Evolutionary conservation across 1,140 invertebrate genomes (phyloP), one percentile per base, ranked within the genome.

Genomic region (Chymomyza costata): DNA sequence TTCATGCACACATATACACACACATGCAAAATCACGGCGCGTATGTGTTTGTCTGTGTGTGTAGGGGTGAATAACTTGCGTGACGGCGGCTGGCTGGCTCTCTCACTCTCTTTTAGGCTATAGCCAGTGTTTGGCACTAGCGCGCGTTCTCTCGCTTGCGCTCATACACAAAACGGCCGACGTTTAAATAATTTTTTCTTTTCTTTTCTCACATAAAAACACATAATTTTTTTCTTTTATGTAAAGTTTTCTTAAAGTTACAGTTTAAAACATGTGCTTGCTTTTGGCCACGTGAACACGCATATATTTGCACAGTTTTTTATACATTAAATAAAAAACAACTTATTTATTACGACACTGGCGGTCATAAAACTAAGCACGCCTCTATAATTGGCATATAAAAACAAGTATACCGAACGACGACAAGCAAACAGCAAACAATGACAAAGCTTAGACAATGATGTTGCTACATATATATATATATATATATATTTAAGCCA

Each of bases 61-160:
- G 70, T 76, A 66, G 71, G 71, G 71, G 71, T 76, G 71, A 76
- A 76, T 76, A 76, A 76, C 71, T 76, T 76, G 53, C 71, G 71
- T 71, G 71, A 65, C 71, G 70, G 69, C 65, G 65, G 51, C 65
- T 70, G 59, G 47, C 43, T 69, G 45, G 37, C 70, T 76, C 69
- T 65, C 70, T 50, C 46, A 34, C 68, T 59, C 55, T 32, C 49
- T 61, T 49, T 49, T 55, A n/a, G n/a, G n/a, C n/a, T n/a, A n/a
- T n/a, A n/a, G n/a, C 57, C 48, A 48, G 58, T 68, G 41, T 62
- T 49, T 49, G 38, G 47, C 40, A 32, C 52, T 47, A 47, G 43
- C 35, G 16, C 38, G 43, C 37, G 17, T 34, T 25, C 50, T 43
- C 35, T 47, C 44, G 43, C 51, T 51, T 47, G 30, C 39, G 19